Evolutionary conservation across 2,797 vertebrate species (phyloP).

Genomic region (Phalloptychus januarius): DNA sequence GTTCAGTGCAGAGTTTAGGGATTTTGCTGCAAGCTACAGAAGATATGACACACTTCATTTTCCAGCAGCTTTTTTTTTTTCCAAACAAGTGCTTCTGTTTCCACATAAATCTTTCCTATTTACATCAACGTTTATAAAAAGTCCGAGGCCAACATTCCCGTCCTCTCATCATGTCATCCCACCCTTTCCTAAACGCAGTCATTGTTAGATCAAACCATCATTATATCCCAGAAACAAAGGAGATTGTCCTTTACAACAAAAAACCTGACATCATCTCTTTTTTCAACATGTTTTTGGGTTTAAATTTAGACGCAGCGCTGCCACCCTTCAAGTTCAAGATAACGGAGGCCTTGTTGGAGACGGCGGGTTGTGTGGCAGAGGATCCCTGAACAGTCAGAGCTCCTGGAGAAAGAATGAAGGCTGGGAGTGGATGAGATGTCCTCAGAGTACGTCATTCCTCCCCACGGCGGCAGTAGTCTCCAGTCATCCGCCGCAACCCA

Average conservation of each 20-base stretch:
- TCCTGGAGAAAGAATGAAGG: slow-evolving; percentile 42
- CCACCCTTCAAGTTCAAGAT: slow-evolving; percentile 71
- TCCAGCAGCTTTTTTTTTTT: slow-evolving; percentile 42
- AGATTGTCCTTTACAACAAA: slow-evolving; percentile 39
- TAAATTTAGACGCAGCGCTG: slow-evolving; percentile 50
- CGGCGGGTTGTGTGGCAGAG: slow-evolving; percentile 1
- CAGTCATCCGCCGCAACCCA: slow-evolving; percentile 59
- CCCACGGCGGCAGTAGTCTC: slow-evolving; percentile 48
- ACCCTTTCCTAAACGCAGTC: slow-evolving; percentile 70
- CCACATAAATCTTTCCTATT: slow-evolving; percentile 73
- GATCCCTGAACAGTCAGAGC: slow-evolving; percentile 63
- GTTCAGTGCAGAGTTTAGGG: slow-evolving; percentile 42
- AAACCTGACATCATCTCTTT: slow-evolving; percentile 64
- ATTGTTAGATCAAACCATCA: slow-evolving; percentile 68
- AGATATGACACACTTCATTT: slow-evolving; percentile 63
- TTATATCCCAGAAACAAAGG: slow-evolving; percentile 61
- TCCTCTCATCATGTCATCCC: slow-evolving; percentile 67
- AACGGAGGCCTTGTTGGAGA: slow-evolving; percentile 58
- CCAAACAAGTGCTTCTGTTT: slow-evolving; percentile 58
- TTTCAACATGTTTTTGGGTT: slow-evolving; percentile 54
- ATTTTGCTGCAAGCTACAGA: slow-evolving; percentile 37
- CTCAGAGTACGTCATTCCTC: slow-evolving; percentile 58
- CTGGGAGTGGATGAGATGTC: slow-evolving; percentile 40
- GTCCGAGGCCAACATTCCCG: slow-evolving; percentile 66
- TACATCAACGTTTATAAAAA: slow-evolving; percentile 69